Evolutionary conservation across 2,797 vertebrate species (phyloP).

Genomic region (Danio choprae): DNA sequence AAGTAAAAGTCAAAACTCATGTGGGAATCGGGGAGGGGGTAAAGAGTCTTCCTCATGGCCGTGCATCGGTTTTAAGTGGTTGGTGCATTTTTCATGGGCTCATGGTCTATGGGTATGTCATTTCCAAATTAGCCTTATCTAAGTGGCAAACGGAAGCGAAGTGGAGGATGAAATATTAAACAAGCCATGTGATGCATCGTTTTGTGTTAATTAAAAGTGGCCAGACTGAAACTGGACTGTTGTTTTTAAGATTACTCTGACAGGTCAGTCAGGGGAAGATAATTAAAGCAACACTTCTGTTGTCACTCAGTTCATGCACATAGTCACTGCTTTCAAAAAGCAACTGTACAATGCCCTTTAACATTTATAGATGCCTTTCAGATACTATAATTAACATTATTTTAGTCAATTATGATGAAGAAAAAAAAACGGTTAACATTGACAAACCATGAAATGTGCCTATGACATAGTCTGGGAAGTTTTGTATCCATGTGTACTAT

Average conservation of each 20-base stretch:
- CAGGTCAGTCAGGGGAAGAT: constrained; percentile 31
- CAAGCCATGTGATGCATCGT: constrained; percentile 71
- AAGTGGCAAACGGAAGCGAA: constrained; percentile 74
- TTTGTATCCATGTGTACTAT: neutral
- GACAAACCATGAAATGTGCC: neutral
- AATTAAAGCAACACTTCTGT: constrained; percentile 11
- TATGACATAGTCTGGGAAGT: neutral
- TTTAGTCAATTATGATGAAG: neutral
- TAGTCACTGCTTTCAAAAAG: neutral
- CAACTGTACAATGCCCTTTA: neutral
- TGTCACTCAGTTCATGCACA: constrained; percentile 51
- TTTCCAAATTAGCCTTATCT: constrained; percentile 77
- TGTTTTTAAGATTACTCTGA: constrained; percentile 45
- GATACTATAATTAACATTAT: neutral
- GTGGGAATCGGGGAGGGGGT: constrained; percentile 57
- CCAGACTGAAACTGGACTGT: constrained; percentile 67
- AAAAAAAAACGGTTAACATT: neutral
- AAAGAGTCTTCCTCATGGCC: constrained; percentile 72
- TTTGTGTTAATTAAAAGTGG: constrained; percentile 78
- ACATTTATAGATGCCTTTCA: neutral
- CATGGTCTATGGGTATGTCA: constrained; percentile 75
- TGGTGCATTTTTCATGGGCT: constrained; percentile 83
- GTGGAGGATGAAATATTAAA: constrained; percentile 80
- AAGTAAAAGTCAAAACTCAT: constrained; percentile 71
- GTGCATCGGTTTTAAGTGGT: constrained; percentile 82